These are phyloP conservation scores for Nezara viridula DNA, from an alignment of 2,888 invertebrate genomes.

Conservation along the genomic window DNA sequence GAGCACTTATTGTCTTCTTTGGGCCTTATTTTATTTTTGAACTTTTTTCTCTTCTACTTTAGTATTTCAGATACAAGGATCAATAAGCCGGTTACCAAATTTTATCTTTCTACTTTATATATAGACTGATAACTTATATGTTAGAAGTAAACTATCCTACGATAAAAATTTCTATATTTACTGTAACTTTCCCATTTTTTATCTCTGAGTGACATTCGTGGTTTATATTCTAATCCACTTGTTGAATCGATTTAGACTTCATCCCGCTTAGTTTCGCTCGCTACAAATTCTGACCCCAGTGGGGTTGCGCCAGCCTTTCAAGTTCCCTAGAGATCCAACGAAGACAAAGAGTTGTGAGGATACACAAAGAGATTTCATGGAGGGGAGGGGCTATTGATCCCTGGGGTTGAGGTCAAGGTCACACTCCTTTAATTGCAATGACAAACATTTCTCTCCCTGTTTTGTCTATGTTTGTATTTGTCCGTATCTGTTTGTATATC, in stretches of 20 bases:
- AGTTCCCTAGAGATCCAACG: not conserved
- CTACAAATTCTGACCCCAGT: not conserved
- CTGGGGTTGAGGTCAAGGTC: constrained; percentile 62
- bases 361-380: not conserved
- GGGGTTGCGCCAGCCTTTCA: not conserved
- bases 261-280: not conserved
- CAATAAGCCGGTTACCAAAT: too few relatives aligned
- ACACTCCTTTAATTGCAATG: constrained; percentile 52
- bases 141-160: too few relatives aligned
- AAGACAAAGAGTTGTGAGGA: not conserved
- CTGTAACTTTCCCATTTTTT: not conserved
- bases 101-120: too few relatives aligned
- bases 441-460: constrained; percentile 40
- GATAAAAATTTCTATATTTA: too few relatives aligned
- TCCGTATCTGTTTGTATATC: not conserved
- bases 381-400: constrained; percentile 62
- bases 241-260: not conserved
- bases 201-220: not conserved
- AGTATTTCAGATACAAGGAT: too few relatives aligned
- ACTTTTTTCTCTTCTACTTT: too few relatives aligned
- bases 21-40: too few relatives aligned
- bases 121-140: too few relatives aligned
- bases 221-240: not conserved
- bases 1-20: too few relatives aligned
- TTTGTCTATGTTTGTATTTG: constrained; percentile 8